phyloP scores from a whole-genome alignment of 2,113 vertebrate species.

The Centropus unirufus region DNA sequence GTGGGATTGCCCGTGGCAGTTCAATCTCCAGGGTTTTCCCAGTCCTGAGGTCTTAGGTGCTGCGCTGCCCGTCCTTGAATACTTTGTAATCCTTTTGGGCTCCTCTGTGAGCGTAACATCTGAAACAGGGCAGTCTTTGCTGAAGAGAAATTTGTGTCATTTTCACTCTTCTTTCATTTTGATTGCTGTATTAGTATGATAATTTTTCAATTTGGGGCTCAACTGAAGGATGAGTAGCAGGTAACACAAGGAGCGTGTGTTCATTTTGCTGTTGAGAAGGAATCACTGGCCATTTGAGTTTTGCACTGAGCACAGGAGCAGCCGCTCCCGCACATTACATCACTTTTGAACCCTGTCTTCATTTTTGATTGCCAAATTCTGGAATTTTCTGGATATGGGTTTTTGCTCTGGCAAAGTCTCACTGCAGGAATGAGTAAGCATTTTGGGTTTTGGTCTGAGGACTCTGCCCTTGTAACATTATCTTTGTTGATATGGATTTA shows the following conservation, averaged over 20 bases:
- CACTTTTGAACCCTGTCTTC: background rate
- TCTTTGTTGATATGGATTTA: constrained; percentile 22
- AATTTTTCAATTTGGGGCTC: background rate
- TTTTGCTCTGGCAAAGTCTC: background rate
- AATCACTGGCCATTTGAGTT: background rate
- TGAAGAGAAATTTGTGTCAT: background rate
- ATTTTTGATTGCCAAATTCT: background rate
- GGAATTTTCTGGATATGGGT: background rate
- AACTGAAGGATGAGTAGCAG: background rate
- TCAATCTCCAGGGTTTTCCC: background rate
- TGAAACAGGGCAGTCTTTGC: background rate
- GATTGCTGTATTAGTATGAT: background rate
- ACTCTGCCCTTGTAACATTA: background rate
- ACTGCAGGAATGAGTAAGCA: constrained; percentile 33
- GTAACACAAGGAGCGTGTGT: background rate
- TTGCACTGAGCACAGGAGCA: background rate
- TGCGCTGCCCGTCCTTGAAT: background rate
- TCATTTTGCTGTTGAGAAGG: background rate
- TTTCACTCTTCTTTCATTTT: background rate
- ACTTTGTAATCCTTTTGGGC: background rate
- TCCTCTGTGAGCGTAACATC: background rate
- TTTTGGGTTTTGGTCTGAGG: background rate
- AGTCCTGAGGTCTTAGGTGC: background rate
- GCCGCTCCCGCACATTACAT: background rate
- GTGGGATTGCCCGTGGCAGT: background rate